Evolutionary conservation across 2,797 vertebrate species (phyloP), one percentile per base, ranked within the genome.

Genomic region (Chiroxiphia lanceolata): DNA sequence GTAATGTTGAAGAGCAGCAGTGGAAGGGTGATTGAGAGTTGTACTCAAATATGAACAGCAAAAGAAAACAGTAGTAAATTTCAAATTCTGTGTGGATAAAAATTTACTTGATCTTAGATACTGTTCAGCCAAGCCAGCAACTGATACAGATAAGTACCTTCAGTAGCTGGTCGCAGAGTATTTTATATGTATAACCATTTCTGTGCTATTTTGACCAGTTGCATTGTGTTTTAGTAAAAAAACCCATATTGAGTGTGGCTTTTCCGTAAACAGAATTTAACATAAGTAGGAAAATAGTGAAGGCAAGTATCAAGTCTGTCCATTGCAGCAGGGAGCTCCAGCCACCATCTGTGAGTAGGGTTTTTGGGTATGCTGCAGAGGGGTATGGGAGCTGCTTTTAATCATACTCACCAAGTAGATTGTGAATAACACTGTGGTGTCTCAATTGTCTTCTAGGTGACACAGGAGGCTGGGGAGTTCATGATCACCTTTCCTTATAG

Each of bases 401-500:
- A 36, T 90, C 34, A 22, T 17, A 38, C 12, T 33, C 44, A 40
- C 14, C 18, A 59, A 47, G 7, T 42, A 70, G 26, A 25, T 67
- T 59, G n/a, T 80, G 40, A 79, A 4, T 94, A 79, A 95, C 69
- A 69, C 2, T n/a, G 6, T 0, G 9, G 4, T 84, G 25, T 95
- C 60, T 89, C 53, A 36, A 50, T 54, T 97, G 26, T 94, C 54
- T 94, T 97, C 57, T 74, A 99, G 99, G 98, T 99, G 85, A 99
- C 98, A 19, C 99, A 99, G 95, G 99, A 99, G 92, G 99, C 99
- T 5, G 99, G 99, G 27, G 98, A 99, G 97, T 99, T 99, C 93
- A 99, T 99, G 92, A 98, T 99, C 96, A 99, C 99, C 1, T 99
- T 99, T 85, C 99, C 99, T 5, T 99, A 98, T 42, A 99, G 98